Conservation (phyloP, 2,888 invertebrate genomes). For the Pediacus dermestoides region DNA sequence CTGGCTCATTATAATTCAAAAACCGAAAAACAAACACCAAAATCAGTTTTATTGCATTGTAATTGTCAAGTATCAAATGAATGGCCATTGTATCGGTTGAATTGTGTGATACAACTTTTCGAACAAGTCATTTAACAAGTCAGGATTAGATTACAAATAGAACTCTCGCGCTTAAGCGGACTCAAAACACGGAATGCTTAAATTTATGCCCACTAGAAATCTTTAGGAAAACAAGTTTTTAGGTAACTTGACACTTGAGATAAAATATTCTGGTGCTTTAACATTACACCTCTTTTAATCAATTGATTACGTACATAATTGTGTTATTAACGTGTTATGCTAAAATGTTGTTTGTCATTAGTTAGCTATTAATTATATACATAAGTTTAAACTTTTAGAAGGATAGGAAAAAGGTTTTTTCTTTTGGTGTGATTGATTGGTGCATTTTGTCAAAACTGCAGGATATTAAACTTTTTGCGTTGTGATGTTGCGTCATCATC, state of each 20-base stretch:
- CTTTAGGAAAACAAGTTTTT: constrained; percentile 20
- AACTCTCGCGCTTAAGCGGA: constrained; percentile 25
- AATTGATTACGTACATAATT: no score
- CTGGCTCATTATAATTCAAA: constrained; percentile 21
- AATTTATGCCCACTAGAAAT: constrained; percentile 25
- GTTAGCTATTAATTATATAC: no score
- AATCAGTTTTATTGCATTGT: constrained; percentile 30
- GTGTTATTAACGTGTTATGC: no score
- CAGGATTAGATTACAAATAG: constrained; percentile 35
- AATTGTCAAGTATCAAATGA: constrained; percentile 32
- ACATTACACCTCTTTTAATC: constrained; percentile 18
- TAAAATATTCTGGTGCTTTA: no score
- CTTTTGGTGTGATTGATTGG: no score
- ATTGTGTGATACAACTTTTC: constrained; percentile 27
- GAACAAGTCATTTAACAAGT: constrained; percentile 35
- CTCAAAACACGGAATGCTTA: constrained; percentile 24
- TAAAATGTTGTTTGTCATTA: no score
- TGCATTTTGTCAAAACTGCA: no score
- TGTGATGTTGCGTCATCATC: no score
- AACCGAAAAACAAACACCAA: no score
- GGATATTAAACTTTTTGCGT: no score
- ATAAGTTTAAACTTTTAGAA: no score
- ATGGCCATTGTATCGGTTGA: constrained; percentile 28
- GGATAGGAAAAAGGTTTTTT: no score
- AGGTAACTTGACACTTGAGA: constrained; percentile 24